Base-by-base conservation (phyloP, 2,888 invertebrate genomes). In the Clivina fossor region DNA sequence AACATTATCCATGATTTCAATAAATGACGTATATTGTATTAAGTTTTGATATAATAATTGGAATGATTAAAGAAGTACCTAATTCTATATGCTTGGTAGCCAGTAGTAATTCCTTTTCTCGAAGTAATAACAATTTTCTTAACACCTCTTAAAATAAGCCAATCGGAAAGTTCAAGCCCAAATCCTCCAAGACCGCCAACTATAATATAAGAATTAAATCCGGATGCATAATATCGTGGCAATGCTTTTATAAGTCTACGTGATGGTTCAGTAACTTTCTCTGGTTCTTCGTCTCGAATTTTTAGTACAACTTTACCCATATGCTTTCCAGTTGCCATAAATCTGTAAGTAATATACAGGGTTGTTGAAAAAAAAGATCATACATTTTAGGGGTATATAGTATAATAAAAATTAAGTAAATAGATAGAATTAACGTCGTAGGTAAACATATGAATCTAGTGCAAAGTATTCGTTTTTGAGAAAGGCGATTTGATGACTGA, bases 121-220 rank as follows among this genome's bases (percentile, higher is more conserved):
- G 93, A 93, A 0, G 88, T 89, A 0, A 95, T 77, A 1, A 94
- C 79, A 8, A 95, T 64, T 61, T 88, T 86, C 62, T 77, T 81
- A 0, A 88, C 93, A 0, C 93, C 94, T 60, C 94, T 80, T 46
- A 88, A 71, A 43, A 93, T 80, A 65, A 97, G 75, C 91, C 92
- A 93, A 65, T 92, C 88, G 0, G 86, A 84, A 41, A 95, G 72
- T 71, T 96, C 95, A 41, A 96, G 76, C 3, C 95, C 96, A 68
- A 96, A 92, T 0, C 95, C 95, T 35, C 96, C 96, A 0, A 96
- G 78, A 37, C 95, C 94, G 8, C 90, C 89, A 1, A 85, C 77
- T 3, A 89, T 79, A 0, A 89, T 66, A 74, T 89, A 81, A 7
- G 78, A 58, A 66, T 76, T 64, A 63, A 78, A 69, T 15, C 72